A percentile compares a stretch with the other conserved stretches of the same genome.
Conservation (phyloP, 1,140 invertebrate genomes). For the Papilio aristodemus region DNA sequence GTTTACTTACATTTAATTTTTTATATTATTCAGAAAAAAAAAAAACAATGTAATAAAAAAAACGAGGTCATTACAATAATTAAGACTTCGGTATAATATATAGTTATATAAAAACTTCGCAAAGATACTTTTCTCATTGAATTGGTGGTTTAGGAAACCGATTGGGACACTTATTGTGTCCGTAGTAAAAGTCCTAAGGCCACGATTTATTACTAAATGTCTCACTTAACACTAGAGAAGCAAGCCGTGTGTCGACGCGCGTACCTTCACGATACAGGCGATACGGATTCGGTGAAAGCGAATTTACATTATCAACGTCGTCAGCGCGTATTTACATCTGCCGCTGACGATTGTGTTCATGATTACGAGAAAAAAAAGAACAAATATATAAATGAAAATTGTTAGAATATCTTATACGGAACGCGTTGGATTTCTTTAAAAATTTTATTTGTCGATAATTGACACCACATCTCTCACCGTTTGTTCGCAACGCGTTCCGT, state of each 20-base stretch:
- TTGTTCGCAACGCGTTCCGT: constrained; percentile 35
- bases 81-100: constrained; percentile 60
- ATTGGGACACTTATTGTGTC: constrained; percentile 35
- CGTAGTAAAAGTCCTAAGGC: constrained; percentile 68
- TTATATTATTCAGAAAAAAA: constrained; percentile 76
- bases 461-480: constrained; percentile 24
- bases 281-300: constrained; percentile 44
- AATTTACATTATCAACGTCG: constrained; percentile 44
- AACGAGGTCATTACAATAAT: constrained; percentile 61
- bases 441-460: not conserved
- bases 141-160: constrained; percentile 39
- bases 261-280: constrained; percentile 40
- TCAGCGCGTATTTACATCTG: constrained; percentile 57
- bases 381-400: constrained; percentile 27
- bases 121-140: constrained; percentile 47
- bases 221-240: constrained; percentile 65
- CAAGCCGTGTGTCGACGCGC: constrained; percentile 53
- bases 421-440: constrained; percentile 32
- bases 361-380: constrained; percentile 26
- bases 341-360: constrained; percentile 37
- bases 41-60: constrained; percentile 72
- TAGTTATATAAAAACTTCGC: constrained; percentile 64
- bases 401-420: constrained; percentile 36
- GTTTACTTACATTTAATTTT: constrained; percentile 78
- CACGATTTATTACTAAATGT: constrained; percentile 74